Conservation (phyloP, 2,797 vertebrate genomes). For the Sebastes taczanowskii region DNA sequence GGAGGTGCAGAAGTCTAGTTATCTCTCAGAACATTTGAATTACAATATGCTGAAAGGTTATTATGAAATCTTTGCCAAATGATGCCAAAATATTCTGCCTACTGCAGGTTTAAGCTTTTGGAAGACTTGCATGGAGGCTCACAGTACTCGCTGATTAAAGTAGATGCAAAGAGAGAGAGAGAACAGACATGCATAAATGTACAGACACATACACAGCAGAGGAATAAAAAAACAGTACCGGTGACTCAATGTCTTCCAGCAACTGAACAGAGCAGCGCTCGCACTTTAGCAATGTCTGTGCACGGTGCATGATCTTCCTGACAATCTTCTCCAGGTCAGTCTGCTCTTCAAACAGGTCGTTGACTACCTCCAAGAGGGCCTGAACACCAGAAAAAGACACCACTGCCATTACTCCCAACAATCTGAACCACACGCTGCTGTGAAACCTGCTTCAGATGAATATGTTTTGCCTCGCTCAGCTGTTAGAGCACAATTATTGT, state of each 20-base stretch:
- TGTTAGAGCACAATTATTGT: constrained; percentile 16
- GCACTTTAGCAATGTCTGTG: constrained; percentile 96
- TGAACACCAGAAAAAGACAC: constrained; percentile 66
- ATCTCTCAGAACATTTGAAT: no score
- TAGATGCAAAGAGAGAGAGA: background rate
- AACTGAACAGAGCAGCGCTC: constrained; percentile 97
- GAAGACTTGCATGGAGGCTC: background rate
- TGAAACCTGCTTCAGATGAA: constrained; percentile 43
- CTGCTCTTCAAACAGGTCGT: constrained; percentile 99
- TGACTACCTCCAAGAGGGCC: constrained; percentile 98
- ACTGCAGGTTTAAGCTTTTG: background rate
- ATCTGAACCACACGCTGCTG: background rate
- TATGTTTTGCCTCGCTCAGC: constrained; percentile 38
- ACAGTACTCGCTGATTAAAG: constrained; percentile 9
- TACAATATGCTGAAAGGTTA: background rate
- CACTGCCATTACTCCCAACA: constrained; percentile 13
- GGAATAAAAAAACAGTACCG: constrained; percentile 80
- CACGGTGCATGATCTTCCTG: constrained; percentile 99
- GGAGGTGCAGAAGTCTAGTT: no score
- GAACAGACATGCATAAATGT: constrained; percentile 15
- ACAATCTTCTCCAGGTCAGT: constrained; percentile 99
- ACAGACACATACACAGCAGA: constrained; percentile 17
- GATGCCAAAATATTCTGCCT: background rate
- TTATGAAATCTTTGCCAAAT: background rate
- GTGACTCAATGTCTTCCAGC: constrained; percentile 97